These are phyloP conservation scores for Meteorus cinctellus DNA, from an alignment of 2,888 invertebrate species.

Conservation along the genomic window DNA sequence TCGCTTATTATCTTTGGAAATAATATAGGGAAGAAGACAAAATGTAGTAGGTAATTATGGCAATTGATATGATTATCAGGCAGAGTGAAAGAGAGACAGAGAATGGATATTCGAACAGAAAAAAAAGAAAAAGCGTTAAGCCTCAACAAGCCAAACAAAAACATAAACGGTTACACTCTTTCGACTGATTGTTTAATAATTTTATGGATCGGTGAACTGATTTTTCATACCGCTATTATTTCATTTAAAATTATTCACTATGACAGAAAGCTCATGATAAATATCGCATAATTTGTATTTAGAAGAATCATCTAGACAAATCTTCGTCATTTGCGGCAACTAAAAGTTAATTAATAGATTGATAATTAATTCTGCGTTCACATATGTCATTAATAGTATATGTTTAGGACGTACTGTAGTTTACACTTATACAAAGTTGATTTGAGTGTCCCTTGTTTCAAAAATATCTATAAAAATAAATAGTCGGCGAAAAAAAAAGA, in stretches of 20 bases:
- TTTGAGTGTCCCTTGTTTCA: constrained; percentile 56
- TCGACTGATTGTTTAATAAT: constrained; percentile 50
- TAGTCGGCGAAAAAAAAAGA: constrained; percentile 66
- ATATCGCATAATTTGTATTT: background rate
- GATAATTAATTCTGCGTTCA: constrained; percentile 15
- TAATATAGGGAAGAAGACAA: constrained; percentile 42
- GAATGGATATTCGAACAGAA: constrained; percentile 50
- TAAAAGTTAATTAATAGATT: constrained; percentile 17
- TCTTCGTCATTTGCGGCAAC: constrained; percentile 52
- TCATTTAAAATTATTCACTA: constrained; percentile 43
- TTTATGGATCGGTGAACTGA: constrained; percentile 57
- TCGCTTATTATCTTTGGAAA: constrained; percentile 44
- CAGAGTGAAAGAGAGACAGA: background rate
- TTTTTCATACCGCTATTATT: constrained; percentile 19
- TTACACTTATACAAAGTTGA: constrained; percentile 18
- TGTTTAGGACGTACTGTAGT: background rate
- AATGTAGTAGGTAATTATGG: constrained; percentile 32
- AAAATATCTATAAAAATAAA: constrained; percentile 73
- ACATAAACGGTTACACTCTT: constrained; percentile 54
- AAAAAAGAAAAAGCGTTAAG: constrained; percentile 64
- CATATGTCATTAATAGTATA: constrained; percentile 18
- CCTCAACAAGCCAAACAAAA: constrained; percentile 66
- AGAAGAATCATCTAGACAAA: background rate
- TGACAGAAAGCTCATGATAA: background rate
- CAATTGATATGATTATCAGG: background rate